Percentiles rank a stretch among this genome's conserved stretches.
phyloP scores from a whole-genome alignment of 1,140 invertebrate genomes.

The Gryllus bimaculatus region DNA sequence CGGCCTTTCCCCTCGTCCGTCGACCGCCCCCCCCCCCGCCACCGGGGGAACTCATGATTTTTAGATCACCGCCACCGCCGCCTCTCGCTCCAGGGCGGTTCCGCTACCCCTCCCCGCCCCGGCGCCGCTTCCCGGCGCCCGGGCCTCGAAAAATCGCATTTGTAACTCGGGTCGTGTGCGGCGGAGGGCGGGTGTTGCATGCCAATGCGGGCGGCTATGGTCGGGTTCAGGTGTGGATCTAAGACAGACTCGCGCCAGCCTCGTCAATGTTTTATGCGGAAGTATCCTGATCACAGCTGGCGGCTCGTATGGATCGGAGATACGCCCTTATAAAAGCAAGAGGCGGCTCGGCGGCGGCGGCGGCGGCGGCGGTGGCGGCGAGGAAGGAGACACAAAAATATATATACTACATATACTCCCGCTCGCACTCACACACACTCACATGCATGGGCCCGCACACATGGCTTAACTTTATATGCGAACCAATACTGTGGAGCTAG shows the following conservation, averaged over 20 bases:
- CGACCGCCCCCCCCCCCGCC: too few relatives aligned
- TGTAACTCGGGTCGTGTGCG: neutral
- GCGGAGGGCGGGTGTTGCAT: neutral
- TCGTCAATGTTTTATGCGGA: neutral
- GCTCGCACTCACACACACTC: neutral
- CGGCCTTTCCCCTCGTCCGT: too few relatives aligned
- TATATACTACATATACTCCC: neutral
- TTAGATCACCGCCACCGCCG: neutral
- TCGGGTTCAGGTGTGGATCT: neutral
- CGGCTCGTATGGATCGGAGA: neutral
- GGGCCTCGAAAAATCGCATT: neutral
- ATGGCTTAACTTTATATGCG: neutral
- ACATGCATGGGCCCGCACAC: neutral
- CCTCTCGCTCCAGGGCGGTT: neutral
- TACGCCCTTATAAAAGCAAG: neutral
- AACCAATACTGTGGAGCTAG: neutral
- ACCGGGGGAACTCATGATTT: neutral
- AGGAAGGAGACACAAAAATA: neutral
- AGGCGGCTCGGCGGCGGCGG: neutral
- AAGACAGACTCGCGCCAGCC: constrained; percentile 2
- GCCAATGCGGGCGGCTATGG: neutral
- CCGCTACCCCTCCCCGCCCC: too few relatives aligned
- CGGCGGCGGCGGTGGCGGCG: too few relatives aligned
- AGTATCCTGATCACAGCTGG: neutral
- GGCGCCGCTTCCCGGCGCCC: too few relatives aligned